These are phyloP conservation scores for Rallus limicola DNA, from an alignment of 2,113 vertebrate genomes.

Conservation along the genomic window DNA sequence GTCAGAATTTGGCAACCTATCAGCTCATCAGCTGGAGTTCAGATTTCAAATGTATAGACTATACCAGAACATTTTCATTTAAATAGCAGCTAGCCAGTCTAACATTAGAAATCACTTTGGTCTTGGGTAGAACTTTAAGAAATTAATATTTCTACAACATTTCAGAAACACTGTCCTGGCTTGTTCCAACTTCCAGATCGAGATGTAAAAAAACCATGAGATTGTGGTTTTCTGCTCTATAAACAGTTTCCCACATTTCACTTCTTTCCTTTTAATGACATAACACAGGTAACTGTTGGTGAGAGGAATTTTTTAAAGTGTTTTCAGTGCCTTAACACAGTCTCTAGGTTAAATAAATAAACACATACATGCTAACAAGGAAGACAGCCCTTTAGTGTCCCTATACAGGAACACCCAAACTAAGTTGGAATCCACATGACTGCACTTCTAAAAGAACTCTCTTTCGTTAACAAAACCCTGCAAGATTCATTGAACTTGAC, in stretches of 20 bases:
- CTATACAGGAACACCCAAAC: background rate
- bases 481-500: background rate
- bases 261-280: background rate
- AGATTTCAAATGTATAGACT: background rate
- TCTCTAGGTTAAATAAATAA: background rate
- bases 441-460: background rate
- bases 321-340: background rate
- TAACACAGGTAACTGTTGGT: background rate
- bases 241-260: background rate
- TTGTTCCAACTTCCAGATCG: background rate
- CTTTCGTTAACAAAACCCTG: background rate
- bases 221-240: too few species aligned
- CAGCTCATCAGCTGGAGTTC: background rate
- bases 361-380: background rate
- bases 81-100: background rate
- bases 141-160: background rate
- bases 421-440: background rate
- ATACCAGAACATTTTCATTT: background rate
- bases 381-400: background rate
- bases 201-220: background rate
- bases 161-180: background rate
- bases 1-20: background rate
- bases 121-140: background rate
- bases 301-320: background rate
- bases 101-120: background rate